Evolutionary conservation across 2,888 invertebrate genomes (phyloP), one percentile per base, ranked within the genome.

Genomic region (Pseudoips prasinana): DNA sequence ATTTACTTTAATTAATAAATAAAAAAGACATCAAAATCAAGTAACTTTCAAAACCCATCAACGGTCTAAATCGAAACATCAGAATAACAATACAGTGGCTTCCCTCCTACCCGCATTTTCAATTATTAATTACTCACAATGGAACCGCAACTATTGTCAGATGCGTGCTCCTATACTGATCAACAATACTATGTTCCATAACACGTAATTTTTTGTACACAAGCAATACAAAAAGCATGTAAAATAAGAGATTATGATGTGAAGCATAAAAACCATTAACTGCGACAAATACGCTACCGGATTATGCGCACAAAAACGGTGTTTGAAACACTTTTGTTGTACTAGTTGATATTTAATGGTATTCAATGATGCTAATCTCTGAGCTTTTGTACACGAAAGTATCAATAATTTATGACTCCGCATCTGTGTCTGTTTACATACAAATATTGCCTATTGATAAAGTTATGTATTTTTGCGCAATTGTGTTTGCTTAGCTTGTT

Each of bases 71-170:
- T 40, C 36, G 14, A 36, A 22, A 35, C 43, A 40, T 47, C 50
- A 44, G 53, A 51, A 57, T 56, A 55, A 53, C 47, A 61, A 62
- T 62, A 49, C 57, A 65, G 59, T 65, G 72, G 64, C 71, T 70
- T 65, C 73, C 77, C 80, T 77, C 71, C 72, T 67, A 48, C 80
- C 82, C 83, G 78, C 80, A 80, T 80, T 68, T 77, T 74, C 77
- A 71, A 78, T 82, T 73, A 75, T 64, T 54, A 56, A 75, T 64
- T 54, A 56, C 37, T 51, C 68, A 80, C 75, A 82, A 82, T 72
- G 46, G 74, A 46, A 39, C 46, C 53, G 58, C 48, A 53, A 54
- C 46, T 62, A 71, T 74, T 73, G 73, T 73, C 58, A 64, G 54
- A 61, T 60, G 58, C 64, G 66, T 64, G 68, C 64, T 70, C 56